phyloP scores from a whole-genome alignment of 2,797 vertebrate species.

The Mus minutoides region DNA sequence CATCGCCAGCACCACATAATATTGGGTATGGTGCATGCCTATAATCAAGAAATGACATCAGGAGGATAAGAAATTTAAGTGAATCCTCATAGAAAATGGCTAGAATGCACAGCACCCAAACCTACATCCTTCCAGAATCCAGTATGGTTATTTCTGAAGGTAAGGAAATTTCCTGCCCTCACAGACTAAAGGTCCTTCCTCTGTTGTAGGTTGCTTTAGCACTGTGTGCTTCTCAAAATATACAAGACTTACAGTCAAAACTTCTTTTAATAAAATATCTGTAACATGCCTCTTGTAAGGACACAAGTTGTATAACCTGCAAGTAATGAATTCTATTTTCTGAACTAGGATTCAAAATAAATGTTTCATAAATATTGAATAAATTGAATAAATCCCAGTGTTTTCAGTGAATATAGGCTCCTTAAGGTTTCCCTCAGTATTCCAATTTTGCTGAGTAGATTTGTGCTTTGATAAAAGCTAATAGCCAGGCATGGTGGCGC shows the following conservation, averaged over 20 bases:
- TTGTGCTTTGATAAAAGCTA: not conserved
- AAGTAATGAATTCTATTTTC: not conserved
- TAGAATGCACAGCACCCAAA: not conserved
- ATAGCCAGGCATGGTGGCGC: too few species aligned
- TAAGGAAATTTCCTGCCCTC: not conserved
- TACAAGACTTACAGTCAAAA: not conserved
- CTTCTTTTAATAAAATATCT: not conserved
- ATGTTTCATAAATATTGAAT: not conserved
- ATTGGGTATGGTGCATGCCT: not conserved
- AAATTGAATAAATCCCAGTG: not conserved
- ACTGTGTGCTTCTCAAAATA: not conserved
- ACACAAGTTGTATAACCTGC: not conserved
- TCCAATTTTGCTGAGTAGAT: not conserved
- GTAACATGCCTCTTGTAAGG: not conserved
- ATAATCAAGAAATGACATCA: not conserved
- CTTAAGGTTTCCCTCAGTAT: not conserved
- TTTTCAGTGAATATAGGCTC: not conserved
- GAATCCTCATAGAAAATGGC: not conserved
- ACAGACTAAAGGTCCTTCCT: not conserved
- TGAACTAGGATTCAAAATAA: not conserved
- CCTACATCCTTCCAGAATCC: not conserved
- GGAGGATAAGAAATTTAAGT: not conserved
- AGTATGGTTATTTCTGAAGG: not conserved
- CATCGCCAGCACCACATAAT: not conserved
- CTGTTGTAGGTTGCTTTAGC: not conserved